A percentile compares a stretch with the other conserved stretches of the same genome.
Evolutionary conservation across 2,888 invertebrate genomes (phyloP).

Genomic region (Dermolepida albohirtum): DNA sequence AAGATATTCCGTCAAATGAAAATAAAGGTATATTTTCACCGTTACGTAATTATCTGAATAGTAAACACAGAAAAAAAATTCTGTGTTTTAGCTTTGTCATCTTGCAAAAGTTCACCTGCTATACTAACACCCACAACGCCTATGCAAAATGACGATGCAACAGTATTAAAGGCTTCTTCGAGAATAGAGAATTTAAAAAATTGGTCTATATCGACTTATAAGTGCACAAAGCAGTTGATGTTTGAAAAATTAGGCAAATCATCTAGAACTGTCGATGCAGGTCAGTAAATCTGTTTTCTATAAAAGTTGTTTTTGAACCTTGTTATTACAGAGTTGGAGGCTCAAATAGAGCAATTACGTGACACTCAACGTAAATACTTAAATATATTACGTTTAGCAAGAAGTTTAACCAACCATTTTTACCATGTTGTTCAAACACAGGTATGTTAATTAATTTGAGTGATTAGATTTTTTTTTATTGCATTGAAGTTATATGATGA

Average conservation of each 20-base stretch:
- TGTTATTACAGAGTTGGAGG: conserved; percentile 81
- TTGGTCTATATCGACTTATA: conserved; percentile 98
- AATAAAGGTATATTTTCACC: conserved; percentile 71
- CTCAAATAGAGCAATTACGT: conserved; percentile 90
- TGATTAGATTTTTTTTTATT: neutral
- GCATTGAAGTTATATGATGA: neutral
- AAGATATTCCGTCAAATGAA: conserved; percentile 83
- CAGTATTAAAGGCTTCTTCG: conserved; percentile 76
- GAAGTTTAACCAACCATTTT: conserved; percentile 89
- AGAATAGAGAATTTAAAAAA: conserved; percentile 93
- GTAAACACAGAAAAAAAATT: neutral
- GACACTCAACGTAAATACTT: conserved; percentile 95
- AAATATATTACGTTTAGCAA: conserved; percentile 86
- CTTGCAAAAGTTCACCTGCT: conserved; percentile 62
- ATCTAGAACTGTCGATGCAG: conserved; percentile 88
- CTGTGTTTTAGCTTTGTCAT: conserved; percentile 55
- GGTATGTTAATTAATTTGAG: conserved; percentile 56
- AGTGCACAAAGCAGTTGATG: conserved; percentile 96
- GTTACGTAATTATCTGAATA: conserved; percentile 64
- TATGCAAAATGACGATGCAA: conserved; percentile 69
- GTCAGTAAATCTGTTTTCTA: conserved; percentile 62
- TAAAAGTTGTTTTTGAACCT: neutral
- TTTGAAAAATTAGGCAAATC: conserved; percentile 97
- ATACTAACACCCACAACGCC: conserved; percentile 68
- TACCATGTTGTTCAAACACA: conserved; percentile 87